phyloP scores from a whole-genome alignment of 2,888 invertebrate genomes.

The Dasypogon diadema region DNA sequence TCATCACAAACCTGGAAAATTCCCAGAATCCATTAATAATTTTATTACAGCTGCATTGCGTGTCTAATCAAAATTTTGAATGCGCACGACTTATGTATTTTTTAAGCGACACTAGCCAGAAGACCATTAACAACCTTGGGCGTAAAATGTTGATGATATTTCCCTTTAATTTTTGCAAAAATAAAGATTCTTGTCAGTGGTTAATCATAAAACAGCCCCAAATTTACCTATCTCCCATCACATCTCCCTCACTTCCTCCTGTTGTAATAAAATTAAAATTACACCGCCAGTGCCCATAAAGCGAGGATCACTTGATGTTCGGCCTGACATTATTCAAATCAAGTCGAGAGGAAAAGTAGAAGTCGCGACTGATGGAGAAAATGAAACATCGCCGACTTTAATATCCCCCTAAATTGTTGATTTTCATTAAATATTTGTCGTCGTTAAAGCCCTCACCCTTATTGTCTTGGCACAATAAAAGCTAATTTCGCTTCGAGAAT shows the following conservation, averaged over 20 bases:
- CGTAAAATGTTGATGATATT: constrained; percentile 23
- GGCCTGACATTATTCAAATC: constrained; percentile 51
- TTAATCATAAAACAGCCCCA: constrained; percentile 37
- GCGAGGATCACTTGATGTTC: constrained; percentile 37
- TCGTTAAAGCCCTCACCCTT: constrained; percentile 46
- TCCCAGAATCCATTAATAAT: not conserved
- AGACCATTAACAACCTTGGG: constrained; percentile 5
- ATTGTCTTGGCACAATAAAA: constrained; percentile 50
- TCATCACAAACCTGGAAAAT: too few species aligned
- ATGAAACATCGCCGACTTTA: constrained; percentile 52
- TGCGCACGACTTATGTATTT: constrained; percentile 9
- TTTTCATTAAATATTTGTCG: constrained; percentile 57
- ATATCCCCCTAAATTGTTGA: constrained; percentile 56
- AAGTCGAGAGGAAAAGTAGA: constrained; percentile 41
- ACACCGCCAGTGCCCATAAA: constrained; percentile 45
- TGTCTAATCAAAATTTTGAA: constrained; percentile 33
- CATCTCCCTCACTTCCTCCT: constrained; percentile 16
- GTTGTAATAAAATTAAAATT: constrained; percentile 52
- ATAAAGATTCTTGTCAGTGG: constrained; percentile 24
- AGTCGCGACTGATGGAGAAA: constrained; percentile 23
- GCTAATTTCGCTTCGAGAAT: constrained; percentile 50
- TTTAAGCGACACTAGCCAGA: not conserved
- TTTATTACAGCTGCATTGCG: constrained; percentile 41
- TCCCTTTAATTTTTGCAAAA: not conserved
- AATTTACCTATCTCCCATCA: constrained; percentile 28